These are phyloP conservation scores for Mormyrops boulengeri DNA, from an alignment of 2,797 vertebrate genomes.

Conservation along the genomic window DNA sequence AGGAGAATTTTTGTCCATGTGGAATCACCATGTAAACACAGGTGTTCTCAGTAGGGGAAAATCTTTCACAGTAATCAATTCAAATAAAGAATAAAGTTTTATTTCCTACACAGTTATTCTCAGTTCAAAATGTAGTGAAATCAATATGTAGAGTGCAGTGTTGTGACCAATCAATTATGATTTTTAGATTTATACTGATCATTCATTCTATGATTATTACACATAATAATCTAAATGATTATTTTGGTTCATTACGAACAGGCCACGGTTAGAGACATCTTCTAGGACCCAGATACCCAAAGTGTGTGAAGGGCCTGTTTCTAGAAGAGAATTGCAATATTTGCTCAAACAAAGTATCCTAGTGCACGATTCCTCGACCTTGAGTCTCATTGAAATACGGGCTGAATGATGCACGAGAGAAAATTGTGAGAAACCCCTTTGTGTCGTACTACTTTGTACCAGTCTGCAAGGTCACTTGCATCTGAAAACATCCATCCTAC, in stretches of 20 bases:
- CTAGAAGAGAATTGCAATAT: too few relatives aligned
- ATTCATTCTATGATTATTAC: background rate
- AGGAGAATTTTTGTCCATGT: background rate
- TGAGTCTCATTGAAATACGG: background rate
- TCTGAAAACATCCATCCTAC: background rate
- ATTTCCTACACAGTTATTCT: background rate
- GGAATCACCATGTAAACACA: background rate
- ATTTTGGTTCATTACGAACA: background rate
- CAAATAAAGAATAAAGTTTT: background rate
- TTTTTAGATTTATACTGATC: background rate
- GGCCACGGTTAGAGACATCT: background rate
- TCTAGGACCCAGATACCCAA: background rate
- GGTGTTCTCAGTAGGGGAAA: background rate
- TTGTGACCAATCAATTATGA: background rate
- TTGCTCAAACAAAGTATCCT: background rate
- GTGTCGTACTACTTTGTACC: background rate
- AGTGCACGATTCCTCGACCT: background rate
- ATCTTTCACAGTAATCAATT: background rate
- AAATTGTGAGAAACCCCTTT: background rate
- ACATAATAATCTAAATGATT: background rate
- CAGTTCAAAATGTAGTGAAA: background rate
- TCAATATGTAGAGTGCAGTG: background rate
- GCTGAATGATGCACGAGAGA: background rate
- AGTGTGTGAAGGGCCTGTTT: background rate
- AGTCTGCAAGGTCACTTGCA: background rate